These are phyloP conservation scores for Polypedilum vanderplanki DNA, from an alignment of 1,140 invertebrate genomes.

Conservation along the genomic window DNA sequence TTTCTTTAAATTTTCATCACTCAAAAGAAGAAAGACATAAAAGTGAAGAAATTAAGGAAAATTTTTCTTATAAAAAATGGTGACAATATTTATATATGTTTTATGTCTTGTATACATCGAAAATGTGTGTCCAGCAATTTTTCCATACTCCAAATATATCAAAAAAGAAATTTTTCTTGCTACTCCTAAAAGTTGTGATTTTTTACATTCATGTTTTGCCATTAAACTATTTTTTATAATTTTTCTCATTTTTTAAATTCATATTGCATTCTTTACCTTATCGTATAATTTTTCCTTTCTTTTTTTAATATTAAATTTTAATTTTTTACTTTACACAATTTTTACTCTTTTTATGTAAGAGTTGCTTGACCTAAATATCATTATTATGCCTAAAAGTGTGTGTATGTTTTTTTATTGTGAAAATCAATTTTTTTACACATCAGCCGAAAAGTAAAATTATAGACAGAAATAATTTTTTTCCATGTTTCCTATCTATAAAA, in stretches of 20 bases:
- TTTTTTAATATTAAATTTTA: neutral
- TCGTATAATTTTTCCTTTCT: slow-evolving; percentile 9
- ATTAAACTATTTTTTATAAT: neutral
- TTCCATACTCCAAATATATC: neutral
- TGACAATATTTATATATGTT: slow-evolving; percentile 9
- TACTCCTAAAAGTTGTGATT: neutral
- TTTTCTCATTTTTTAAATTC: slow-evolving; percentile 22
- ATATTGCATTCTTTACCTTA: slow-evolving; percentile 15
- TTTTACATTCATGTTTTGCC: neutral
- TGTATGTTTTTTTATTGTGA: neutral
- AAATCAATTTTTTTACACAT: neutral
- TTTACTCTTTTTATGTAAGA: neutral
- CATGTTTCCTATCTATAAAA: too few species aligned
- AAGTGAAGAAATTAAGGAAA: neutral
- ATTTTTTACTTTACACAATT: slow-evolving; percentile 1
- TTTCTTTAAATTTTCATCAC: neutral
- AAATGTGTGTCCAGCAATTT: neutral
- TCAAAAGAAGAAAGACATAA: neutral
- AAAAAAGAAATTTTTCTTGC: neutral
- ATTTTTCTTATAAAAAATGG: neutral
- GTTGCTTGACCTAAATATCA: slow-evolving; percentile 14
- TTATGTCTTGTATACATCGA: neutral
- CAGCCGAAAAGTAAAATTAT: neutral
- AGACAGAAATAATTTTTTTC: too few species aligned
- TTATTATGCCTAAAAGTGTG: slow-evolving; percentile 21